Evolutionary conservation across 2,797 vertebrate species (phyloP), one percentile per base, ranked within the genome.

Genomic region (Phrynocephalus forsythii): DNA sequence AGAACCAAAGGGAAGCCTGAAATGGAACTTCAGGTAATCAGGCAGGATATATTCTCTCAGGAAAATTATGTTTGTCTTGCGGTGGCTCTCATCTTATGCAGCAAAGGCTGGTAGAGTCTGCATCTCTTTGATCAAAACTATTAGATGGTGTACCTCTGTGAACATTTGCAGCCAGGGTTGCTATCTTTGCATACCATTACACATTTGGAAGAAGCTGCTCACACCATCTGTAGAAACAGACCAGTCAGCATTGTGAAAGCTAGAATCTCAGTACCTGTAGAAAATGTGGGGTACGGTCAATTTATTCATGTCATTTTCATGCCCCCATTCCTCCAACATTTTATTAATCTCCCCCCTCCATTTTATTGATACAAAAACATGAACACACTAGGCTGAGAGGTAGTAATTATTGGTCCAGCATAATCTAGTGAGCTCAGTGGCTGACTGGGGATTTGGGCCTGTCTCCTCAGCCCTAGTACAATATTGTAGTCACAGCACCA

Each of bases 1-100:
- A 80, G 44, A 20, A 90, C 83, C 66, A 92, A 7, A 73, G 48
- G 76, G 11, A 72, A 87, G 84, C 24, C 79, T 82, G 86, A 86
- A 85, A 38, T 38, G 79, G 69, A 91, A 24, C 79, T 79, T 20
- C 26, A 86, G 9, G 77, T 93, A 78, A 88, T 89, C 88, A 63
- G 38, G 85, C 72, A 15, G 66, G 72, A 73, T 91, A 82, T 10
- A 73, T 63, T 63, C 76, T 79, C 90, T 85, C 66, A 72, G n/a
- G 80, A 30, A 87, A 88, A 87, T 28, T 11, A n/a, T 76, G 20
- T 33, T 90, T 22, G 78, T 91, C 67, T 82, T 82, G 84, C 88
- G 77, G 60, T n/a, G 5, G 69, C 38, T 20, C 16, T 69, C 89
- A 38, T 48, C 11, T 90, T 92, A 71, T 89, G 18, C 84, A 86